These are phyloP conservation scores for Tiaroga cobitis DNA, from an alignment of 2,797 vertebrate species.

Conservation along the genomic window DNA sequence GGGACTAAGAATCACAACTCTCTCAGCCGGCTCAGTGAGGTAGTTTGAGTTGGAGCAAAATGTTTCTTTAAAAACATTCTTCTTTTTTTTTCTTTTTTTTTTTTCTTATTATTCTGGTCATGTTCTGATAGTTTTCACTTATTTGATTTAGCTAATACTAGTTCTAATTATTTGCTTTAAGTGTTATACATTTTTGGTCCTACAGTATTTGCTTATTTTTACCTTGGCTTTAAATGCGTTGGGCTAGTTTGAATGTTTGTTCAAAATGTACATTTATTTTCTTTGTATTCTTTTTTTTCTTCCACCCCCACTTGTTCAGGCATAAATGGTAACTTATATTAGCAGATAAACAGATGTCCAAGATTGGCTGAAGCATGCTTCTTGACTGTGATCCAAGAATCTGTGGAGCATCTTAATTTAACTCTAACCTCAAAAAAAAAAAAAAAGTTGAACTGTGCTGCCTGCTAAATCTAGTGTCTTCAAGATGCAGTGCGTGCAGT, in stretches of 20 bases:
- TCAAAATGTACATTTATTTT: not conserved
- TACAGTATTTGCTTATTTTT: not conserved
- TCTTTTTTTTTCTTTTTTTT: not conserved
- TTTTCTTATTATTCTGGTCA: not conserved
- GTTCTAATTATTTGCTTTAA: not conserved
- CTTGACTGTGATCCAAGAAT: conserved; percentile 18
- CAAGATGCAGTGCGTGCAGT: conserved; percentile 56
- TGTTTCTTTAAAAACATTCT: not conserved
- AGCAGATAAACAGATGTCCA: conserved; percentile 23
- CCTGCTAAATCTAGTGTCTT: not conserved
- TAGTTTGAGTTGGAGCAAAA: conserved; percentile 8
- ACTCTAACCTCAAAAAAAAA: not conserved
- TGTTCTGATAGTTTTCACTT: not conserved
- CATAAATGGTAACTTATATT: conserved; percentile 5
- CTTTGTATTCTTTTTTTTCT: not conserved
- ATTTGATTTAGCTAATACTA: not conserved
- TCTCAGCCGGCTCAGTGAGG: no score
- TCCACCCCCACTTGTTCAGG: conserved; percentile 17
- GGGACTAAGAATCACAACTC: not conserved
- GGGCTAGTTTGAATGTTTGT: conserved; percentile 9
- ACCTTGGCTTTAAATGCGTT: conserved; percentile 13
- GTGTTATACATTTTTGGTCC: not conserved
- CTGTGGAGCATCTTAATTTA: conserved; percentile 7
- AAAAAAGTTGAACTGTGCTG: not conserved
- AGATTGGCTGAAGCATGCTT: conserved; percentile 2